Percentiles rank a stretch among this genome's conserved stretches.
phyloP scores from a whole-genome alignment of 92 coral and sea anemone species.

The Actinostola sp. region DNA sequence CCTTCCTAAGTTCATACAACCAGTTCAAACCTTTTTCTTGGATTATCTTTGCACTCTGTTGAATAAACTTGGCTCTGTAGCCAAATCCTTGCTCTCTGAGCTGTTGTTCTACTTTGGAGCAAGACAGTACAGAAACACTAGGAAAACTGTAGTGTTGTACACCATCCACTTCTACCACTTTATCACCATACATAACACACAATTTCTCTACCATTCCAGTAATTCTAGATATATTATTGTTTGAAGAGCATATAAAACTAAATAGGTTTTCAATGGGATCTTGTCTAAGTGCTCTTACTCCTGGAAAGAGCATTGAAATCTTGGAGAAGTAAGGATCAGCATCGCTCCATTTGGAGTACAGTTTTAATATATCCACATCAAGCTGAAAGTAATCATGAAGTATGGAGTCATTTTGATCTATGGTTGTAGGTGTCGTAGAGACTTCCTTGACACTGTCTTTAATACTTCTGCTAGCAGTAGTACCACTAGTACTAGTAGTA shows the following conservation, averaged over 20 bases:
- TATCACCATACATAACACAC: constrained; percentile 81
- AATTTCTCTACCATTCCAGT: constrained; percentile 82
- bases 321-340: constrained; percentile 66
- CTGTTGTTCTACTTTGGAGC: constrained; percentile 69
- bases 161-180: constrained; percentile 61
- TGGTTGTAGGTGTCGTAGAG: neutral
- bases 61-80: constrained; percentile 92
- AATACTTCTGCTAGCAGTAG: neutral
- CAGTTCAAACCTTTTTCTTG: constrained; percentile 65
- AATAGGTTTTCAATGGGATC: constrained; percentile 93
- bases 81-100: constrained; percentile 87
- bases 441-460: neutral
- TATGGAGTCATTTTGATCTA: constrained; percentile 44
- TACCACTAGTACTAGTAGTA: neutral
- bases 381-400: constrained; percentile 87
- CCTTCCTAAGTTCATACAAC: constrained; percentile 75
- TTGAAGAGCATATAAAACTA: constrained; percentile 95
- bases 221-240: constrained; percentile 89
- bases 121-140: constrained; percentile 52
- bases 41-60: constrained; percentile 71
- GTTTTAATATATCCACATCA: constrained; percentile 61
- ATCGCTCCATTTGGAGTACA: constrained; percentile 73
- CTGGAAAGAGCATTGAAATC: constrained; percentile 66
- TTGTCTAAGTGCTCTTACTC: constrained; percentile 81
- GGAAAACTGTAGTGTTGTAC: constrained; percentile 75